Conservation (phyloP, 2,888 invertebrate species). For the Cremastinae sp. region DNA sequence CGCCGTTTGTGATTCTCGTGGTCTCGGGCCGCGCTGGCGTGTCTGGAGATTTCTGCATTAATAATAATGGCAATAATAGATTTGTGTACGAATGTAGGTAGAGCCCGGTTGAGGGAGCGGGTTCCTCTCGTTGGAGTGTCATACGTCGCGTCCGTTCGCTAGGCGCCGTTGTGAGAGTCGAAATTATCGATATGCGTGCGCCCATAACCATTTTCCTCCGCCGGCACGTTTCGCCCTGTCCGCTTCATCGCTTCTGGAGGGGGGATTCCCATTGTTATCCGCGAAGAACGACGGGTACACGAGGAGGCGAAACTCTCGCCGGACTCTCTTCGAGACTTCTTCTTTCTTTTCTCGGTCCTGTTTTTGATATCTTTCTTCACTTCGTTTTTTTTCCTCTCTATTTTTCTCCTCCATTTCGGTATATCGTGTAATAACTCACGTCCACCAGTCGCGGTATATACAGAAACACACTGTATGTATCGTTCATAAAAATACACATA, state of each 20-base stretch:
- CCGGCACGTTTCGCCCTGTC: conserved; percentile 1
- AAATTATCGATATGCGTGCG: conserved; percentile 39
- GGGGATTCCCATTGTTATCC: conserved; percentile 9
- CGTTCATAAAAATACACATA: conserved; percentile 13
- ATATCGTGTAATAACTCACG: conserved; percentile 55
- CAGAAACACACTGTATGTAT: neutral
- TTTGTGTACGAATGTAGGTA: neutral
- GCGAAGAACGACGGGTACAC: neutral
- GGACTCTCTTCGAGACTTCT: neutral
- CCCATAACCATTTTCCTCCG: conserved; percentile 19
- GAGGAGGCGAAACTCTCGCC: conserved; percentile 9
- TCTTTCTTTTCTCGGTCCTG: neutral
- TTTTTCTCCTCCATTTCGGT: conserved; percentile 25
- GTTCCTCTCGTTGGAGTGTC: no score
- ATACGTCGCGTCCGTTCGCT: neutral
- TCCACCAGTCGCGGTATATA: conserved; percentile 11
- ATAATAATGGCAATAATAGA: neutral
- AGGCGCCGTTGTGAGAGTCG: neutral
- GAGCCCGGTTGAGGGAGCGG: neutral
- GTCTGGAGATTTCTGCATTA: neutral
- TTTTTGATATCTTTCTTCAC: conserved; percentile 10
- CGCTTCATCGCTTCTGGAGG: conserved; percentile 13
- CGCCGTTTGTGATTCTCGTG: conserved; percentile 76
- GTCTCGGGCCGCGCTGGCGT: neutral
- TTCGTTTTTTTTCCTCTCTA: conserved; percentile 22